Conservation (phyloP, 2,888 invertebrate species). For the Apantesis nais region DNA sequence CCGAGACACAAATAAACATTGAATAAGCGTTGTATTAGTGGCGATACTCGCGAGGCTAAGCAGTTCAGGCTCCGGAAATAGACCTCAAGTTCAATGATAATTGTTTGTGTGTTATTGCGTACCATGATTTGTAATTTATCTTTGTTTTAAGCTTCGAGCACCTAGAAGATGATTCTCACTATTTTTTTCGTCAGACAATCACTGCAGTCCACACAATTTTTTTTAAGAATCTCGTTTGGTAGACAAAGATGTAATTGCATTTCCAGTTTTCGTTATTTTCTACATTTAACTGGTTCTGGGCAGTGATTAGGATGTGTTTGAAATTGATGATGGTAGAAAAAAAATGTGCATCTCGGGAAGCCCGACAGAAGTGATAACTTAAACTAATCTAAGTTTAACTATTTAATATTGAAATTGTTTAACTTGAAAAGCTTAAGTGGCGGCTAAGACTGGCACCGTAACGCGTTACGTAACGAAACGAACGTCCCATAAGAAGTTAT, state of each 20-base stretch:
- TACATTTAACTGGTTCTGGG: neutral
- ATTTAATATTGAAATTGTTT: too few relatives aligned
- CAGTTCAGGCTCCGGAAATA: conserved; percentile 36
- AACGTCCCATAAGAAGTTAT: too few relatives aligned
- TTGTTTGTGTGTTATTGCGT: conserved; percentile 17
- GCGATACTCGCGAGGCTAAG: conserved; percentile 36
- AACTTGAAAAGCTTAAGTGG: too few relatives aligned
- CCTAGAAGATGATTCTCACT: neutral
- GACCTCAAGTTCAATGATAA: conserved; percentile 47
- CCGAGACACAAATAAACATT: conserved; percentile 37
- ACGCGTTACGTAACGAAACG: too few relatives aligned
- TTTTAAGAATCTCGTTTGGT: neutral
- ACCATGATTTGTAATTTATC: conserved; percentile 15
- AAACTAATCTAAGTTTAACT: too few relatives aligned
- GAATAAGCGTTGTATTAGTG: conserved; percentile 29
- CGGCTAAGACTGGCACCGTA: too few relatives aligned
- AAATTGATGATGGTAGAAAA: neutral
- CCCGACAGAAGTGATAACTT: too few relatives aligned
- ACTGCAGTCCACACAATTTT: neutral
- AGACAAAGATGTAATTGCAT: neutral
- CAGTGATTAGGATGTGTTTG: neutral
- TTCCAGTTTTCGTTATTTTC: neutral
- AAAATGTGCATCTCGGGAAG: too few relatives aligned
- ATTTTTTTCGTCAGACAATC: neutral
- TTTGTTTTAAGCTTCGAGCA: neutral